Base-by-base conservation (phyloP, 2,888 invertebrate species). In the Lepidocyrtoides sp. region DNA sequence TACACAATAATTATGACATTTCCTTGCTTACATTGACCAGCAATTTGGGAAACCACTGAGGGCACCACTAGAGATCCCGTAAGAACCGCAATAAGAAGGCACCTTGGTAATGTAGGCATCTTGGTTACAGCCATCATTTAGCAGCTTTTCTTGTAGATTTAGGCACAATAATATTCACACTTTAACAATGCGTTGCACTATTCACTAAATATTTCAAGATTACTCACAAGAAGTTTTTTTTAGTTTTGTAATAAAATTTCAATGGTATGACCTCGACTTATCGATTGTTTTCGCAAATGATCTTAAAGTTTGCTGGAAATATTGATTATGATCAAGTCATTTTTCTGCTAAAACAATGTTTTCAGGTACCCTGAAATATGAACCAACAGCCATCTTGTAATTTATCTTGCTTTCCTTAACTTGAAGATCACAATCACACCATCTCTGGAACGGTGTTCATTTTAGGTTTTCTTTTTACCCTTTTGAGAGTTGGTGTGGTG, bases 21-120 rank as follows among this genome's bases (percentile, higher is more conserved):
- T 41, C 29, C n/a, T 41, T 66, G 48, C 91, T 91, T 91, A 91
- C 91, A 91, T 89, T 91, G 91, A 60, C 91, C 91, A 69, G 79
- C 60, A 26, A 91, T 89, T 82, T 91, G 91, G 60, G 81, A 48
- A 77, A 83, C 89, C 89, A 75, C 89, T 17, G 83, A 89, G 89
- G 89, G 89, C 89, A 89, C 88, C 1, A 77, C 36, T 0, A 66
- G 89, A 48, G 75, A 72, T 89, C 89, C 89, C 82, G 75, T 44
- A 41, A 82, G 83, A 75, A 83, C 89, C 89, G 72, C 89, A 89
- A 83, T n/a, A 5, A 82, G 48, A 41, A 89, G 57, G 12, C 41
- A 66, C 77, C 63, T 63, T 66, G 87, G 32, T 36, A 29, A 89
- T 41, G 5, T 72, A 20, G 81, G 8, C 88, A 82, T 89, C 23